phyloP scores from a whole-genome alignment of 2,113 vertebrate genomes.

The Pangasianodon hypophthalmus region DNA sequence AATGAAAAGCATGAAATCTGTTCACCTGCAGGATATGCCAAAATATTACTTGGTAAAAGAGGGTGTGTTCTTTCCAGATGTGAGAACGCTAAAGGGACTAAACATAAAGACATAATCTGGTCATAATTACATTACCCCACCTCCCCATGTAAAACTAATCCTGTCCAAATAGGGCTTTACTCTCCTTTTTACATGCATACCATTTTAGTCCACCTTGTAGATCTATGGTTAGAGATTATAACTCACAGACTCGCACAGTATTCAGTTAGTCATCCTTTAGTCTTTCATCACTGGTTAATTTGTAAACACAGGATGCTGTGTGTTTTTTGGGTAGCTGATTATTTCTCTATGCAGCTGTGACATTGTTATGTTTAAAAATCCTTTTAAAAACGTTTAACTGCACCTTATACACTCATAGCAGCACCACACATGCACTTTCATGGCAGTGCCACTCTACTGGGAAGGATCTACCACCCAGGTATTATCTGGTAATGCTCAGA shows the following conservation, averaged over 20 bases:
- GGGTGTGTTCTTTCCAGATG: background rate
- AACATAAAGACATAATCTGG: background rate
- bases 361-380: background rate
- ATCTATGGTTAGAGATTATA: background rate
- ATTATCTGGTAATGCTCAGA: background rate
- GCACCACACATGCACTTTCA: too few species aligned
- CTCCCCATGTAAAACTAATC: background rate
- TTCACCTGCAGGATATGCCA: background rate
- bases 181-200: background rate
- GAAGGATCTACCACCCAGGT: too few species aligned
- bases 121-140: background rate
- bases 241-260: background rate
- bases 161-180: background rate
- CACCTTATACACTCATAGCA: background rate
- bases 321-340: background rate
- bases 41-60: background rate
- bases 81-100: background rate
- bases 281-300: background rate
- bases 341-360: background rate
- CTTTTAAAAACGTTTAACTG: too few species aligned
- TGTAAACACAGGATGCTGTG: background rate
- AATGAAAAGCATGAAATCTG: background rate
- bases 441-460: too few species aligned
- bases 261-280: background rate
- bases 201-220: background rate